Evolutionary conservation across 2,113 vertebrate species (phyloP), one percentile per base, ranked within the genome.

Genomic region (Lanius ludovicianus): DNA sequence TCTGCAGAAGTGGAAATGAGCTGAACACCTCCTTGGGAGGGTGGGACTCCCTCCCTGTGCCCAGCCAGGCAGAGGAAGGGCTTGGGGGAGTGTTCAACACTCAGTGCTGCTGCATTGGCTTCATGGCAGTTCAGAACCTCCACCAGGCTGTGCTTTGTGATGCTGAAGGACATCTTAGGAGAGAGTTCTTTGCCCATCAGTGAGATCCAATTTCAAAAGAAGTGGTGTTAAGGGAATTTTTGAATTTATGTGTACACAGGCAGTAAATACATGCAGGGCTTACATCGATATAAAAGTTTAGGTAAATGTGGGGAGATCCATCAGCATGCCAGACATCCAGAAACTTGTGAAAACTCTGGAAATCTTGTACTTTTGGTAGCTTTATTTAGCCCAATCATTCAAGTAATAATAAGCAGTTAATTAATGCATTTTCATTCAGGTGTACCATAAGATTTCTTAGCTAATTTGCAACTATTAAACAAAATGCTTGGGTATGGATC

Each of bases 181-280:
- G 25, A 41, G 50, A 14, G 25, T 83, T 78, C 35, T 69, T 1
- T 37, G 33, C 59, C n/a, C 21, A 14, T 44, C 35, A 35, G 15
- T 42, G 55, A 42, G 41, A 39, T 1, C 0, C 11, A 30, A 11
- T 0, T 0, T 44, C 27, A 46, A 86, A 89, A 77, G 22, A 49
- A 33, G 19, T 27, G 33, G 3, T 17, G 8, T 74, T 55, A 50
- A 64, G 39, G 33, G 19, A 47, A 50, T 70, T 79, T 23, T 52
- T 14, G n/a, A 35, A 13, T 79, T 59, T 44, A 8, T 65, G 28
- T 46, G 35, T 41, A 30, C 2, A 2, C 16, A 27, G 44, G 17
- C 25, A 60, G 33, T 33, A 42, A 82, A 60, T 60, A 24, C 4
- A 7, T 25, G 18, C 7, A 69, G 27, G 5, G 44, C 59, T 89